Evolutionary conservation across 2,797 vertebrate species (phyloP).

Genomic region (Gallinago solitaria): DNA sequence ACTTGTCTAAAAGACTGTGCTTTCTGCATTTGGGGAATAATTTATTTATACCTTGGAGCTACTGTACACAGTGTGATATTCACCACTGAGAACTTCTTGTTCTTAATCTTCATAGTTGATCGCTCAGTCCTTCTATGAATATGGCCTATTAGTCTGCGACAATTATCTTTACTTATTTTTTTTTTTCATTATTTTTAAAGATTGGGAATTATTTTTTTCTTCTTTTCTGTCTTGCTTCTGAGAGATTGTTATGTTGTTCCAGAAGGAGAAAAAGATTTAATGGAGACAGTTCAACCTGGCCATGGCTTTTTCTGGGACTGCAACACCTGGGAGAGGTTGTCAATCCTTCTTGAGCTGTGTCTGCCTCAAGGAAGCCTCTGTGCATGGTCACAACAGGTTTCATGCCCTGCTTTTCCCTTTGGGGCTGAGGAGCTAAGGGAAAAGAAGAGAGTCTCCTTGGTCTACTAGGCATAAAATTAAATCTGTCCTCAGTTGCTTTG

Average conservation of each 20-base stretch:
- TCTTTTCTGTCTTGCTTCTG: neutral
- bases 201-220: neutral
- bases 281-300: neutral
- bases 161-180: neutral
- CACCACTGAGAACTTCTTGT: neutral
- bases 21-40: neutral
- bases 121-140: neutral
- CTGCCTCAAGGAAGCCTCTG: accelerated
- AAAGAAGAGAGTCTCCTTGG: neutral
- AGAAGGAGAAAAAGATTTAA: neutral
- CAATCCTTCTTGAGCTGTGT: neutral
- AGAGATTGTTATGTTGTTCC: neutral
- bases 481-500: neutral
- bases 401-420: neutral
- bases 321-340: neutral
- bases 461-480: neutral
- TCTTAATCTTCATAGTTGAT: neutral
- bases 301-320: neutral
- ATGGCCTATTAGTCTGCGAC: neutral
- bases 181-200: neutral
- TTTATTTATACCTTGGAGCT: neutral
- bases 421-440: neutral
- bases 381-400: neutral
- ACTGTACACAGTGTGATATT: neutral
- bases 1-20: neutral